These are phyloP conservation scores for Octopus sinensis DNA, from an alignment of 1,140 invertebrate species.

Conservation along the genomic window DNA sequence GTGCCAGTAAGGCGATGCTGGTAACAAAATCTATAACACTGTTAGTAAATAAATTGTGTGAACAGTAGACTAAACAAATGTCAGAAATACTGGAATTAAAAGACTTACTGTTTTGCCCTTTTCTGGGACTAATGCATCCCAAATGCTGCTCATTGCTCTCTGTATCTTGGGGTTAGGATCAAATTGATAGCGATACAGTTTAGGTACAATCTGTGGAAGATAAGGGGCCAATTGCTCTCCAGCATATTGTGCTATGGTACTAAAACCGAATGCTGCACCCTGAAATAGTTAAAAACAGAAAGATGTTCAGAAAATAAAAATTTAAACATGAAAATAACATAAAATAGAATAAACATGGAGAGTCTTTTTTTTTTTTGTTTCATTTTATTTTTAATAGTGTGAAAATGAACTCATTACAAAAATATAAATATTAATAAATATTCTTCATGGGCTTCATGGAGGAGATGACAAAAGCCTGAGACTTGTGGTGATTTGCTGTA, in stretches of 20 bases:
- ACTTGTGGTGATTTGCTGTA: too few species aligned
- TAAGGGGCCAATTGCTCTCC: slow-evolving; percentile 77
- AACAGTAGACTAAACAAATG: too few species aligned
- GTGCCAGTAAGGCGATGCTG: too few species aligned
- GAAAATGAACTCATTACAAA: neutral
- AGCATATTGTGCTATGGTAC: slow-evolving; percentile 76
- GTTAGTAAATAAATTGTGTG: too few species aligned
- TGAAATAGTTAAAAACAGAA: slow-evolving; percentile 38
- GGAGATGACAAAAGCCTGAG: too few species aligned
- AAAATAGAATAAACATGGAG: too few species aligned
- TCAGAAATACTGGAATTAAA: neutral
- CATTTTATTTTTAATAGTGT: neutral
- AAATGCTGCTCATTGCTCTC: slow-evolving; percentile 86
- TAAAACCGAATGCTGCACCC: slow-evolving; percentile 88
- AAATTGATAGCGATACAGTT: slow-evolving; percentile 78
- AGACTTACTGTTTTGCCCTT: slow-evolving; percentile 75
- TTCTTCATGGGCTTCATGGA: neutral
- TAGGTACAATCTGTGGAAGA: slow-evolving; percentile 80
- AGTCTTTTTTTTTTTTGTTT: neutral
- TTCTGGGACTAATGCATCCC: slow-evolving; percentile 82
- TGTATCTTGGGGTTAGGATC: slow-evolving; percentile 89
- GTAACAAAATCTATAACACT: too few species aligned
- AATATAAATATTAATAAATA: neutral
- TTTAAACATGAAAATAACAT: too few species aligned
- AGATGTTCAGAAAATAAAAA: too few species aligned